Percentiles rank a stretch among this genome's conserved stretches.
These are phyloP conservation scores for Gasterosteus nipponicus DNA, from an alignment of 2,113 vertebrate genomes.

Conservation along the genomic window DNA sequence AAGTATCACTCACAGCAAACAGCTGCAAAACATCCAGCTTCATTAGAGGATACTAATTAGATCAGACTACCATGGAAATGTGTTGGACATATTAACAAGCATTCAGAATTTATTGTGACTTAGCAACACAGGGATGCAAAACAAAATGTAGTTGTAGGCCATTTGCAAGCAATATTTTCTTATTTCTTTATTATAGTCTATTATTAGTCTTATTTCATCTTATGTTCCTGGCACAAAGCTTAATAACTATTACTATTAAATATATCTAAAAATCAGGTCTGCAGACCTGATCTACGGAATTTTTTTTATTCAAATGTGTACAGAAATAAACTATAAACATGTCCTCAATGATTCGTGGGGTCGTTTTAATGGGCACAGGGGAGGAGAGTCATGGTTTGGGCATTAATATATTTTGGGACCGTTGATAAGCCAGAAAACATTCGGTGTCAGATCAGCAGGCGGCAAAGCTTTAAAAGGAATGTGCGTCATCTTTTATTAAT, in stretches of 20 bases:
- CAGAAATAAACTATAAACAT: not conserved
- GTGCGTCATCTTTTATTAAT: not conserved
- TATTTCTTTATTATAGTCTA: too few relatives aligned
- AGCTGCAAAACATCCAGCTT: not conserved
- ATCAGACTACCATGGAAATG: not conserved
- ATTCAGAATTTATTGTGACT: not conserved
- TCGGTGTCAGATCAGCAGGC: slow-evolving; percentile 25
- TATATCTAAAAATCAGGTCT: not conserved
- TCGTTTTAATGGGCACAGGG: not conserved
- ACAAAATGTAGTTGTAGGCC: not conserved
- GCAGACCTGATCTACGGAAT: not conserved
- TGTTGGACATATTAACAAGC: not conserved
- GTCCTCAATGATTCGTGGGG: not conserved
- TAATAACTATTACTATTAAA: not conserved
- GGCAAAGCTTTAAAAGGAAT: not conserved
- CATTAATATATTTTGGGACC: slow-evolving; percentile 13
- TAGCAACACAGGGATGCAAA: not conserved
- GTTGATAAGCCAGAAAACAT: slow-evolving; percentile 16
- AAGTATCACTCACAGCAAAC: not conserved
- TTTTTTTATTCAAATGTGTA: slow-evolving; percentile 7
- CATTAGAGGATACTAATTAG: not conserved
- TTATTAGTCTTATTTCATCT: too few relatives aligned
- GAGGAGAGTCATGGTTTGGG: not conserved
- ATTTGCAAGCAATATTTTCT: not conserved
- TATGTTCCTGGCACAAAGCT: too few relatives aligned